Evolutionary conservation across 1,140 invertebrate genomes (phyloP), one percentile per base, ranked within the genome.

Genomic region (Choristoneura fumiferana): DNA sequence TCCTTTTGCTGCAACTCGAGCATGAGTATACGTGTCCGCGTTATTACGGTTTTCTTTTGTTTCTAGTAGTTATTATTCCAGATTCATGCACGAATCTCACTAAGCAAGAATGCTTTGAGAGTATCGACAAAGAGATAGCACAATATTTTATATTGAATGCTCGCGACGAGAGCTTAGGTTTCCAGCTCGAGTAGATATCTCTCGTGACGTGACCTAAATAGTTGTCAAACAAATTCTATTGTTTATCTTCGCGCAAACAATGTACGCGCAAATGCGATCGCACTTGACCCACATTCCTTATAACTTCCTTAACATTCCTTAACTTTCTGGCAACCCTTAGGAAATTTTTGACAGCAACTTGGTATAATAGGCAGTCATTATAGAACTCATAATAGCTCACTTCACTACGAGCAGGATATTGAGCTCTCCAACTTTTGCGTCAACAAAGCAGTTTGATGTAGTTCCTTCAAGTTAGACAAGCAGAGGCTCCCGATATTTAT

Each of bases 401-500:
- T 67, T 68, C 59, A 57, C 57, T 59, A 39, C 12, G 62, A 63
- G 58, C 67, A 71, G 66, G 72, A 78, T 73, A 71, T 72, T 22
- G 40, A 65, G 54, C 57, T 59, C 62, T 38, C 64, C 43, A 77
- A 75, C 63, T 78, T 74, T 69, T 60, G 57, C 65, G 69, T 71
- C 75, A 78, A 75, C 72, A 69, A 75, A 69, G 72, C 40, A 45
- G 40, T 45, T 45, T 22, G 40, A 45, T 45, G 40, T 45, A 74
- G 67, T 74, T 73, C 60, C 55, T 61, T 56, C 67, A 58, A 78
- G 62, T 78, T 37, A 37, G 15, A 29, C 40, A 71, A 78, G 65
- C 66, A 62, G 61, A 60, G 58, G 63, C 60, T 63, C 37, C 66
- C 59, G 65, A 76, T 78, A 78, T 78, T 78, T 78, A 78, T 78